Base-by-base conservation (phyloP, 2,797 vertebrate species). In the Graptemys geographica region DNA sequence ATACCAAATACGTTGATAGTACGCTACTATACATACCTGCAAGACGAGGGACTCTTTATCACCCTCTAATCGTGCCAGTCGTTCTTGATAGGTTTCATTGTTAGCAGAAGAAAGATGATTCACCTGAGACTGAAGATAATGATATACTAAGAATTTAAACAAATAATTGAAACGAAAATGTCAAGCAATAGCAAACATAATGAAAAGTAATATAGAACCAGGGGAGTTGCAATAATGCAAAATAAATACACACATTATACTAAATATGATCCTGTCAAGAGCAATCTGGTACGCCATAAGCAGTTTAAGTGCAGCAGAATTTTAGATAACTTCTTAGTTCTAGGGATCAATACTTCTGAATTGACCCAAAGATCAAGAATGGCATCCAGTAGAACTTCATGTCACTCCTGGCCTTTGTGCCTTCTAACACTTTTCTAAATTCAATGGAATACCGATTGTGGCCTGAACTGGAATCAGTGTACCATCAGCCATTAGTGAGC, bases 11-110 rank as follows among this genome's bases (percentile, higher is more conserved):
- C 0, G 1, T 4, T 76, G 65, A 55, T 23, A 88, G 23, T 2
- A 3, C 10, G 81, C 31, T 88, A 88, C 25, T 82, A 51, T 37
- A 96, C 98, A 59, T 97, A 99, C 99, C 99, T 99, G 99, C 86
- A 99, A 97, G 96, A 99, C 99, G 79, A 99, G 98, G 0, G 99
- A 99, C 94, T 99, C 99, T 98, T 99, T 99, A 97, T 99, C 99
- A 83, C 99, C 99, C 97, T 99, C 99, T 98, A 99, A 98, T 96
- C 99, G 99, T 84, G 99, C 98, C 98, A 99, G 90, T 57, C 99
- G 98, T 92, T 99, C 99, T 96, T 99, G 99, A 91, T 99, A 99
- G 87, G 99, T 99, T 97, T 99, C 99, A 98, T 98, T 98, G 97
- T 97, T 99, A 91, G 97, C 96, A 81, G 98, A 94, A 86, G 98